phyloP scores from a whole-genome alignment of 1,140 invertebrate genomes.

The Drosophila orena region DNA sequence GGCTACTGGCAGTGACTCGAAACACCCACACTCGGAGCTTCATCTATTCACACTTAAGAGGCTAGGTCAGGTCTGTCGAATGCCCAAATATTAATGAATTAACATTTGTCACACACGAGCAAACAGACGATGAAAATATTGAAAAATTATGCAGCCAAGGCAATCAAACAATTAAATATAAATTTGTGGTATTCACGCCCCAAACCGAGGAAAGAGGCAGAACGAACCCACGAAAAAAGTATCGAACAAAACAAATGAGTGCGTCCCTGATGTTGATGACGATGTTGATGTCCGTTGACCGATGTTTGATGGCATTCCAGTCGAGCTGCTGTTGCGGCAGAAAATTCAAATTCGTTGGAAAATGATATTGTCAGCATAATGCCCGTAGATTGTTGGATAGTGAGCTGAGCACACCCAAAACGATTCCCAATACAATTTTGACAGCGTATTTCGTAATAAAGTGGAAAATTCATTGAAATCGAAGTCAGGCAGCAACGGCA shows the following conservation, averaged over 20 bases:
- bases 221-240: constrained; percentile 5
- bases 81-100: constrained; percentile 71
- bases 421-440: constrained; percentile 70
- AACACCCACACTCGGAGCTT: constrained; percentile 33
- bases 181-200: constrained; percentile 81
- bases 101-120: constrained; percentile 74
- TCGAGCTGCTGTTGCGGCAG: constrained; percentile 29
- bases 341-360: constrained; percentile 73
- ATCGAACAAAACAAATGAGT: constrained; percentile 53
- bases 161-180: constrained; percentile 78
- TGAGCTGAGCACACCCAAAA: constrained; percentile 50
- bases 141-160: constrained; percentile 72
- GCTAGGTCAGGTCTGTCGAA: constrained; percentile 38
- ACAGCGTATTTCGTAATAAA: constrained; percentile 81
- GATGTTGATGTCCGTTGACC: constrained; percentile 47
- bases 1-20: constrained; percentile 48
- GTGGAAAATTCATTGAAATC: constrained; percentile 83
- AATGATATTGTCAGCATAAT: constrained; percentile 82
- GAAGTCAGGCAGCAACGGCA: constrained; percentile 52
- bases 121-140: constrained; percentile 72
- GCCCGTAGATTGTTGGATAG: constrained; percentile 60
- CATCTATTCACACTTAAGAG: constrained; percentile 62
- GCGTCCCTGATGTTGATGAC: constrained; percentile 49
- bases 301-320: constrained; percentile 46
- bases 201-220: constrained; percentile 9